Conservation (phyloP, 2,888 invertebrate species). For the Diaphora mendica region DNA sequence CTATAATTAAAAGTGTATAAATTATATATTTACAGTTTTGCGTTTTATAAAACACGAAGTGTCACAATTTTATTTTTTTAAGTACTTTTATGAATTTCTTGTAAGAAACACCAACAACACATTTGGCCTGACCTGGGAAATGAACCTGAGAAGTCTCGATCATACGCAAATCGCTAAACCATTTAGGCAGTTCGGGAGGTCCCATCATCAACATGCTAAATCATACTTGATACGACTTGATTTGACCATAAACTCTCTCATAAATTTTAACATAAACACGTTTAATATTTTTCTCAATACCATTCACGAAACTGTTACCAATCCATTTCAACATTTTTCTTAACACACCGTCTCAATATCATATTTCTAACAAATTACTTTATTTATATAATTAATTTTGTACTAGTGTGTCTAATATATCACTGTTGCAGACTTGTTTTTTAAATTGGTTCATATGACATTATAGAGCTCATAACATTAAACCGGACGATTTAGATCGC, state of each 20-base stretch:
- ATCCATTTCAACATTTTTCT: constrained; percentile 9
- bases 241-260: not conserved
- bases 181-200: not conserved
- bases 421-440: constrained; percentile 18
- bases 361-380: constrained; percentile 34
- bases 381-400: constrained; percentile 35
- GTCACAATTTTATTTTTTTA: too few species aligned
- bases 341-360: constrained; percentile 22
- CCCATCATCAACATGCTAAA: not conserved
- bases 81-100: too few species aligned
- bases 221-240: not conserved
- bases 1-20: too few species aligned
- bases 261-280: not conserved
- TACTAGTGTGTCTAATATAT: constrained; percentile 31
- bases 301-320: not conserved
- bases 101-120: too few species aligned
- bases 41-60: too few species aligned
- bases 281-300: not conserved
- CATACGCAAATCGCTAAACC: too few species aligned
- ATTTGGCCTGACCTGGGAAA: too few species aligned
- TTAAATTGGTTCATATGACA: constrained; percentile 11
- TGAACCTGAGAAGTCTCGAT: too few species aligned
- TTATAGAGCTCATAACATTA: constrained; percentile 1
- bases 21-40: too few species aligned
- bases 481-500: not conserved